Percentiles rank a stretch among this genome's conserved stretches.
phyloP scores from a whole-genome alignment of 2,797 vertebrate species.

The Perodicticus potto region DNA sequence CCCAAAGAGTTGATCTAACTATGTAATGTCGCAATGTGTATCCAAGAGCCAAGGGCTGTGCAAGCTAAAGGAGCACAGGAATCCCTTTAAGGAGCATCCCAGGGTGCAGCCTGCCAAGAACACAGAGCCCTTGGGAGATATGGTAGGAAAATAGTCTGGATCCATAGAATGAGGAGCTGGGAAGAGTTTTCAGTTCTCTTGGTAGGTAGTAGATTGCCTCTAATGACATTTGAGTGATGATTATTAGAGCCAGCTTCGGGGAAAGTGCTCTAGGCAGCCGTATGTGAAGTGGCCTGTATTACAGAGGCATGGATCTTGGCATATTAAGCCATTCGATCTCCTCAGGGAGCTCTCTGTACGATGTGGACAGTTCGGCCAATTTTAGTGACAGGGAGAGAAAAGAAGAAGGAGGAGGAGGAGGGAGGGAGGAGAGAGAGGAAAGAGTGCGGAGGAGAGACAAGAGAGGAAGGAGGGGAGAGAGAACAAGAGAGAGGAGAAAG shows the following conservation, averaged over 20 bases:
- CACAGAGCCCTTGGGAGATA: not conserved
- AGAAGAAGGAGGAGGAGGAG: too few relatives aligned
- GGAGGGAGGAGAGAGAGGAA: too few relatives aligned
- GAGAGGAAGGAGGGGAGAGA: too few relatives aligned
- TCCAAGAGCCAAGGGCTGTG: not conserved
- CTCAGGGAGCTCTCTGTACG: not conserved
- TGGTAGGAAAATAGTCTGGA: not conserved
- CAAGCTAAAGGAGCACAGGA: not conserved
- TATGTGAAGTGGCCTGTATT: not conserved
- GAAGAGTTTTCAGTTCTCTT: not conserved
- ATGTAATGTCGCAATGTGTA: not conserved
- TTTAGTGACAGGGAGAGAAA: not conserved
- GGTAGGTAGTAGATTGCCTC: not conserved
- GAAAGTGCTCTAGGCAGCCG: not conserved
- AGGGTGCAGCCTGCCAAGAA: not conserved
- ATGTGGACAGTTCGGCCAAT: not conserved
- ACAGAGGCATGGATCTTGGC: not conserved
- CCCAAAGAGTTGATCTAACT: conserved; percentile 1
- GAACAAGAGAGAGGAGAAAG: too few relatives aligned
- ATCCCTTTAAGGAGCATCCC: not conserved
- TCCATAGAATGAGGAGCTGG: not conserved
- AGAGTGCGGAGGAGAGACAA: too few relatives aligned
- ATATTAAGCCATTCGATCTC: not conserved
- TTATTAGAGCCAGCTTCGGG: not conserved
- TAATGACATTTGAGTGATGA: not conserved